Evolutionary conservation across 2,113 vertebrate genomes (phyloP).

Genomic region (Engraulis encrasicolus): DNA sequence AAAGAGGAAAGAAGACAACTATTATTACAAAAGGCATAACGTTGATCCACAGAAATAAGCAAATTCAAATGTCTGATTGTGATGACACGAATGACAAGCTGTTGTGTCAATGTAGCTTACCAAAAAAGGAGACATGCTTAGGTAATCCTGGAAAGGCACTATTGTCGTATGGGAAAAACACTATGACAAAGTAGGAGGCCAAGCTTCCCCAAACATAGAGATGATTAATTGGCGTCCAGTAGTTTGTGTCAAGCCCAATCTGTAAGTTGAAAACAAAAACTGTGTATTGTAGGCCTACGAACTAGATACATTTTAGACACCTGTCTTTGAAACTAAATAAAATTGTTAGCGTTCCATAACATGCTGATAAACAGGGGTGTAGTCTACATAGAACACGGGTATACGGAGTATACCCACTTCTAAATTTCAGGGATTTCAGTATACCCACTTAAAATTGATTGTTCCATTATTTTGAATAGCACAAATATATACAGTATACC

Average conservation of each 20-base stretch:
- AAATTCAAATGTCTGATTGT: neutral
- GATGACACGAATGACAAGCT: neutral
- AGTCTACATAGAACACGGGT: too few relatives aligned
- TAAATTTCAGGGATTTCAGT: too few relatives aligned
- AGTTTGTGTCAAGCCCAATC: slow-evolving; percentile 84
- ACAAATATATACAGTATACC: too few relatives aligned
- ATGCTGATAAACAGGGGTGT: too few relatives aligned
- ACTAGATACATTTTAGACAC: neutral
- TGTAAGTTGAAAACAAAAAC: slow-evolving; percentile 42
- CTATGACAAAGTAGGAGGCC: slow-evolving; percentile 78
- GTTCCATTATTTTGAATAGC: too few relatives aligned
- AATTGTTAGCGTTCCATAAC: too few relatives aligned
- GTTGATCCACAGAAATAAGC: too few relatives aligned
- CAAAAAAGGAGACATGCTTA: slow-evolving; percentile 81
- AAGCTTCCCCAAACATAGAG: slow-evolving; percentile 85
- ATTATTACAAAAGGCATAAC: neutral
- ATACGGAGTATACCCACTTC: too few relatives aligned
- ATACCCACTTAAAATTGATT: too few relatives aligned
- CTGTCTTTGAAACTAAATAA: neutral
- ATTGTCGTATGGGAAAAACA: slow-evolving; percentile 80
- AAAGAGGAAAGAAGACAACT: neutral
- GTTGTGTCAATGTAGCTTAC: slow-evolving; percentile 66
- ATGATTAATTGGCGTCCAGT: slow-evolving; percentile 85
- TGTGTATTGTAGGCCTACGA: neutral
- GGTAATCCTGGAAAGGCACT: slow-evolving; percentile 78